Conservation (phyloP, 2,113 vertebrate species). For the Grammomys dolichurus region DNA sequence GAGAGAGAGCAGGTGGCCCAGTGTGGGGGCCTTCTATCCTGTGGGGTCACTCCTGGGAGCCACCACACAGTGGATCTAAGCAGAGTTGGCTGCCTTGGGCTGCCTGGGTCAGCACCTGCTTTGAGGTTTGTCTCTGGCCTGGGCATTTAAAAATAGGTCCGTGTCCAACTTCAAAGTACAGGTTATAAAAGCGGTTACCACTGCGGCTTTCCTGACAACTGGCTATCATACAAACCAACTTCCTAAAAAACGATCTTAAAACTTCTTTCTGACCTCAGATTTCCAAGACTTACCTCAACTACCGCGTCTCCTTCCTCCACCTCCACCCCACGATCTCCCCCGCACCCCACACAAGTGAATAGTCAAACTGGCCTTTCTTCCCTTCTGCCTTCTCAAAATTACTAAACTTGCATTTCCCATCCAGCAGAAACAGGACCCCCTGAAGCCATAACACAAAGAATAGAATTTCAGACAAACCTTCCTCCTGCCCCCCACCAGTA, state of each 20-base stretch:
- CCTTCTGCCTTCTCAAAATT: background rate
- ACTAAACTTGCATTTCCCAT: constrained; percentile 9
- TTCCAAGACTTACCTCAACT: constrained; percentile 1
- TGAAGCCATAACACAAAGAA: background rate
- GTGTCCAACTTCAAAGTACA: background rate
- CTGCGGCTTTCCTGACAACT: background rate
- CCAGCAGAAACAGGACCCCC: background rate
- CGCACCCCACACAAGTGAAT: no score
- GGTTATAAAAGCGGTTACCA: background rate
- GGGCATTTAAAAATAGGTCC: background rate
- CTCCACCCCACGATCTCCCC: background rate
- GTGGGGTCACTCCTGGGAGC: background rate
- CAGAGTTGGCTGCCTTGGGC: background rate
- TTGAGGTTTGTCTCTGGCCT: background rate
- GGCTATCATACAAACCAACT: constrained; percentile 28
- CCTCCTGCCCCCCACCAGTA: background rate
- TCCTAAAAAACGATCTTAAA: constrained; percentile 49
- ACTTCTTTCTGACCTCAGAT: background rate
- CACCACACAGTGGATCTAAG: background rate
- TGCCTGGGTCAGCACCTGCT: background rate
- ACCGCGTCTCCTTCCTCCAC: constrained; percentile 20
- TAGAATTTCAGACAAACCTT: background rate
- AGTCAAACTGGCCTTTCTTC: background rate
- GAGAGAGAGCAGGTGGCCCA: background rate
- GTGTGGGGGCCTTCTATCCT: background rate